phyloP scores from a whole-genome alignment of 2,888 invertebrate species.

The Ectropis crepuscularia region DNA sequence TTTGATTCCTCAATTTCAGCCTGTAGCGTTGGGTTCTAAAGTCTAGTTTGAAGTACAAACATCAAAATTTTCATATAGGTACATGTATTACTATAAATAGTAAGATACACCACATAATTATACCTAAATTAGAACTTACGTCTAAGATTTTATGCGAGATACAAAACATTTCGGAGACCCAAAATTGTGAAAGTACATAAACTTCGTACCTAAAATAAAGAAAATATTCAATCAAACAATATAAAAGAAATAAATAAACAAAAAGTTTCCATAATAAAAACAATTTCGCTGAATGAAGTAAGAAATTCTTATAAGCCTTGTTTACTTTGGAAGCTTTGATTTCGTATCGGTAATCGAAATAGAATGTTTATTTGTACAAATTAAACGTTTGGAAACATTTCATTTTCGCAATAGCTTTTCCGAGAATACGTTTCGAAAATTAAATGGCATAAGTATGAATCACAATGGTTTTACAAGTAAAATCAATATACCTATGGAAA shows the following conservation, averaged over 20 bases:
- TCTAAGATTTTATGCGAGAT: too few species aligned
- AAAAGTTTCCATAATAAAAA: slow-evolving; percentile 30
- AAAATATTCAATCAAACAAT: slow-evolving; percentile 18
- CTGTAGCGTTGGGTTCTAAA: too few species aligned
- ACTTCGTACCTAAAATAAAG: slow-evolving; percentile 25
- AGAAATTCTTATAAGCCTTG: slow-evolving; percentile 21
- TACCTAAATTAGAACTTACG: too few species aligned
- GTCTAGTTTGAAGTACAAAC: too few species aligned
- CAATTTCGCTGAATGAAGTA: slow-evolving; percentile 24
- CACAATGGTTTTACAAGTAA: background rate
- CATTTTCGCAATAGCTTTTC: background rate
- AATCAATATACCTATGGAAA: too few species aligned
- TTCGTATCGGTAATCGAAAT: slow-evolving; percentile 29
- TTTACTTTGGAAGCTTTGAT: slow-evolving; percentile 29
- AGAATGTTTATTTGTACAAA: slow-evolving; percentile 25
- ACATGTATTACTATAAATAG: too few species aligned
- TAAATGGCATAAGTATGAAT: background rate
- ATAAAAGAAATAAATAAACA: slow-evolving; percentile 34
- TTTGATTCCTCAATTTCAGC: too few species aligned
- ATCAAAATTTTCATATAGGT: too few species aligned
- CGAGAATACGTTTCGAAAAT: background rate
- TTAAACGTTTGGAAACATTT: slow-evolving; percentile 18
- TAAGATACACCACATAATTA: too few species aligned
- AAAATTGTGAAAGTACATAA: slow-evolving; percentile 43
- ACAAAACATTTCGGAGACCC: too few species aligned